Evolutionary conservation across 2,113 vertebrate species (phyloP).

Genomic region (Rhizomys pruinosus): DNA sequence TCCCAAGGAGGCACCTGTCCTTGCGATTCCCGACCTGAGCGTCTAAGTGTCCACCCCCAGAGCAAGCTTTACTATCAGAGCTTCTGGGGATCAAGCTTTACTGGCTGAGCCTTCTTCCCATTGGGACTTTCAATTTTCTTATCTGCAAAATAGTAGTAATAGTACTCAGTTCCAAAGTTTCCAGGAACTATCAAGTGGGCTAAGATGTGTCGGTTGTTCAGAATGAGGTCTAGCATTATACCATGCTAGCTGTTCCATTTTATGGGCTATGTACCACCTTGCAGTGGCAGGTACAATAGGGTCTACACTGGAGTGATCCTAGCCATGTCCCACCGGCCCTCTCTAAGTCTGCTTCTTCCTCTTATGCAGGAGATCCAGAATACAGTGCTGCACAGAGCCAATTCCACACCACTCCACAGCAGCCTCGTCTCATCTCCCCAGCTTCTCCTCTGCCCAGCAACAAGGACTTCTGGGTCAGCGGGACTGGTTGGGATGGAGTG

Average conservation of each 20-base stretch:
- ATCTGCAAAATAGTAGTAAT: neutral
- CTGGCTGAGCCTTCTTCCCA: neutral
- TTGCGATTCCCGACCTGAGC: too few relatives aligned
- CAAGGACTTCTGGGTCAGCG: constrained; percentile 4
- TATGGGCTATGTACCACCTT: neutral
- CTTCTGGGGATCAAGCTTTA: neutral
- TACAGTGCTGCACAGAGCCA: neutral
- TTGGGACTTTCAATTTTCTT: neutral
- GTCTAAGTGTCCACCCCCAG: too few relatives aligned
- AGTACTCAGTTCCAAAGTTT: neutral
- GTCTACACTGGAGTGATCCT: neutral
- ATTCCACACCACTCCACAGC: rapidly evolving
- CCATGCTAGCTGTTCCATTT: neutral
- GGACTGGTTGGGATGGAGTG: neutral
- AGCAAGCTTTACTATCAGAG: neutral
- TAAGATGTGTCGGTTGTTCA: neutral
- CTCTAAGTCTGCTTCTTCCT: neutral
- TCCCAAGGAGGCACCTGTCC: neutral
- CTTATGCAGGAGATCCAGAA: neutral
- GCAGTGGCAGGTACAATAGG: neutral
- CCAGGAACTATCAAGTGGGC: neutral
- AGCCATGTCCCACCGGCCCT: rapidly evolving
- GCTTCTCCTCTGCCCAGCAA: neutral
- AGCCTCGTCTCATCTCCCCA: rapidly evolving
- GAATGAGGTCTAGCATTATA: neutral